These are phyloP conservation scores for Gymnobelideus leadbeateri DNA, from an alignment of 2,113 vertebrate genomes.

Conservation along the genomic window DNA sequence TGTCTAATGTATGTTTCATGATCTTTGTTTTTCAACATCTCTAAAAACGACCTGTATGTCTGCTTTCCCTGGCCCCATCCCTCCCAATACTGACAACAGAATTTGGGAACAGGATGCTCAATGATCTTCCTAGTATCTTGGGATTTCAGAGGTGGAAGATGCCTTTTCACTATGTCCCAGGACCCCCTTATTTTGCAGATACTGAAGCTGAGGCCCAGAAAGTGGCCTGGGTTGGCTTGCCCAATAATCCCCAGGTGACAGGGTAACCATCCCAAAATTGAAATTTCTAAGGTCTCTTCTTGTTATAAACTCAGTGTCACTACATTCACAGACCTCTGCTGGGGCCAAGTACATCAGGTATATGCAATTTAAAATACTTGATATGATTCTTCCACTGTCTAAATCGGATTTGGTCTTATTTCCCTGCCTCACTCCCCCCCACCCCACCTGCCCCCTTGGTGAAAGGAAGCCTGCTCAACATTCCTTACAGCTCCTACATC, in stretches of 20 bases:
- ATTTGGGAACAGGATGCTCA: background rate
- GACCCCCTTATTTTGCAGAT: background rate
- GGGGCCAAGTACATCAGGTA: background rate
- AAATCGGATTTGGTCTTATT: constrained; percentile 80
- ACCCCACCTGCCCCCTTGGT: constrained; percentile 65
- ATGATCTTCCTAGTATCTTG: background rate
- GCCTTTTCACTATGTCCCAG: background rate
- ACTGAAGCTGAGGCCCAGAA: background rate
- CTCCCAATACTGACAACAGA: background rate
- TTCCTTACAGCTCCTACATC: constrained; percentile 76
- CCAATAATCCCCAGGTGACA: background rate
- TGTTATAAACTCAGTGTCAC: background rate
- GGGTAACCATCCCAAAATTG: background rate
- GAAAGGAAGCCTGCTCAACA: constrained; percentile 80
- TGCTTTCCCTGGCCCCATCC: background rate
- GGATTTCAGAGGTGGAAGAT: background rate
- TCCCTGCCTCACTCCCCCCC: constrained; percentile 47
- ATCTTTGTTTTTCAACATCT: background rate
- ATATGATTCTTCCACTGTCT: constrained; percentile 57
- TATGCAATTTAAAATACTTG: constrained; percentile 67
- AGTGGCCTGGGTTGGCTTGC: background rate
- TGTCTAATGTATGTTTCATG: background rate
- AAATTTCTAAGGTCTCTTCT: background rate
- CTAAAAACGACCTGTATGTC: background rate
- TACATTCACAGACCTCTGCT: background rate